A percentile compares a stretch with the other conserved stretches of the same genome.
phyloP scores from a whole-genome alignment of 2,888 invertebrate species.

The Epirrita christyi region DNA sequence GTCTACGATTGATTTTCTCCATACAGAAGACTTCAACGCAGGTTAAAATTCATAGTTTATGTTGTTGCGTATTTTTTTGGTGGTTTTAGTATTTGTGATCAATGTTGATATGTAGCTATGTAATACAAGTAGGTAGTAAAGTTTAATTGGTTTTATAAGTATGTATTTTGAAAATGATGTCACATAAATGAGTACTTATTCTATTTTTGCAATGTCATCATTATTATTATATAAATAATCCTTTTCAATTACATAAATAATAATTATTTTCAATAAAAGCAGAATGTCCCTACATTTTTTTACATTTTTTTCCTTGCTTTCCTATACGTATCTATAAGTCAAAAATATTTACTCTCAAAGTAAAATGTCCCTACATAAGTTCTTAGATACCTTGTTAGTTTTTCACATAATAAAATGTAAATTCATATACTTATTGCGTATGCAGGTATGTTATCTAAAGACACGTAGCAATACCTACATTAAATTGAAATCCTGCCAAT shows the following conservation, averaged over 20 bases:
- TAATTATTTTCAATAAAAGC: no score
- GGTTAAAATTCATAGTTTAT: slow-evolving; percentile 1
- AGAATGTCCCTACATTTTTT: no score
- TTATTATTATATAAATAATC: no score
- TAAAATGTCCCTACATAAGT: background rate
- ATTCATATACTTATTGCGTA: slow-evolving; percentile 20
- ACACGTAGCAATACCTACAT: slow-evolving; percentile 22
- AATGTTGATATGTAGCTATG: background rate
- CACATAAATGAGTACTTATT: no score
- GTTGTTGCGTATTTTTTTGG: background rate
- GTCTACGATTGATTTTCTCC: slow-evolving; percentile 19
- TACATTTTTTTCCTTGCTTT: no score
- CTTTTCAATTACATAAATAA: no score
- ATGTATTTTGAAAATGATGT: no score
- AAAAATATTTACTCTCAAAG: no score
- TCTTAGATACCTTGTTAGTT: background rate
- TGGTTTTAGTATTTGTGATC: background rate
- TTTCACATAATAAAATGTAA: slow-evolving; percentile 27
- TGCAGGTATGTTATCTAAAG: slow-evolving; percentile 29
- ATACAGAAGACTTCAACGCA: slow-evolving; percentile 55
- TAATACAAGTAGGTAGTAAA: background rate
- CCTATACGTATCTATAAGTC: no score
- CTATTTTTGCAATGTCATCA: no score
- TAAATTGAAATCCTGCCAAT: slow-evolving; percentile 36
- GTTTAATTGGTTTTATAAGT: no score